Base-by-base conservation (phyloP, 2,888 invertebrate species). In the Yponomeuta malinellus region DNA sequence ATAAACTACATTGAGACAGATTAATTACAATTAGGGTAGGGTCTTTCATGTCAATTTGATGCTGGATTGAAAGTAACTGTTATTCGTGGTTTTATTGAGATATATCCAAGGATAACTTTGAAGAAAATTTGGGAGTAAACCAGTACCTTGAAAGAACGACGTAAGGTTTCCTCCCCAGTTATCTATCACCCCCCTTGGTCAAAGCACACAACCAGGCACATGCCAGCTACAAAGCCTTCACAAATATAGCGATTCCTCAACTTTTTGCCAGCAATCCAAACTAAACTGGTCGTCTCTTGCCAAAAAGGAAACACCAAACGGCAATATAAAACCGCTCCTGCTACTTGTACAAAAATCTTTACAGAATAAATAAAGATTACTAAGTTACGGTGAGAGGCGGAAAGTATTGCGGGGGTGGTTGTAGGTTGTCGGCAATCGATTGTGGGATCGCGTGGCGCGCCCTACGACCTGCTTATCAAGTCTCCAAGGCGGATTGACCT, bases 401-500 rank as follows among this genome's bases (percentile, higher is more conserved):
- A 65, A 33, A 65, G 65, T 33, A 33, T 67, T 15, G 67, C 15
- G 67, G 37, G 67, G 43, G n/a, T 37, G 43, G 37, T 37, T 43
- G 31, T 15, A 15, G 37, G 37, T 66, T 33, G 63, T 63, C 15
- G 65, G 31, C n/a, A 67, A 67, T 67, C 67, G 67, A 67, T 67
- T 33, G 33, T 12, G 65, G 67, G 67, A 75, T 85, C 82, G 84
- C 83, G 82, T 82, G 85, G 81, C 85, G 81, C 83, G 77, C 83
- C 83, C 80, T 77, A 77, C 77, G 78, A 76, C 80, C 80, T 79
- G 75, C 77, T 82, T 84, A 83, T 84, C 84, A 82, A 81, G 79
- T 83, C 80, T 82, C 81, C 79, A 71, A 71, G 65, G 75, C 77
- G 75, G 78, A 82, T 81, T 83, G 84, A 85, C 85, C 82, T 86